Percentiles rank a stretch among this genome's conserved stretches.
Evolutionary conservation across 2,113 vertebrate species (phyloP).

Genomic region (Thalassarche chlororhynchos): DNA sequence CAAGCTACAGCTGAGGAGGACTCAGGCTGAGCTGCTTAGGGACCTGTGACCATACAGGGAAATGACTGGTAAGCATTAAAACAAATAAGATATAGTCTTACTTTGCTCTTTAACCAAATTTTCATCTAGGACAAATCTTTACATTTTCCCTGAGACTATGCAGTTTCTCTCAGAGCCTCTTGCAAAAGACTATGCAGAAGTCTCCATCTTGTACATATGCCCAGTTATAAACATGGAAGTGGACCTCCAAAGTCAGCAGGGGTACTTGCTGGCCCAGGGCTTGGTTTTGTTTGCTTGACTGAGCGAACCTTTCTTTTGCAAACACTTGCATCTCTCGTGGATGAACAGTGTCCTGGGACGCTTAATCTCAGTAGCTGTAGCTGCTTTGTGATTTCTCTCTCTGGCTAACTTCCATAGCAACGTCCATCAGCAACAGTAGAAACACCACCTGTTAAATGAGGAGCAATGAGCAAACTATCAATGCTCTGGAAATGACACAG

Average conservation of each 20-base stretch:
- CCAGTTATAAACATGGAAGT: not conserved
- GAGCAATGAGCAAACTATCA: not conserved
- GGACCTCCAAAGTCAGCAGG: not conserved
- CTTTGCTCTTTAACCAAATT: not conserved
- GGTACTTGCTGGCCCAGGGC: not conserved
- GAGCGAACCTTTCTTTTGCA: not conserved
- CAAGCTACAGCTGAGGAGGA: slow-evolving; percentile 3
- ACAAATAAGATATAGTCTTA: not conserved
- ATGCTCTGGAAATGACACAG: not conserved
- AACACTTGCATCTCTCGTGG: not conserved
- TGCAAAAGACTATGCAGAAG: not conserved
- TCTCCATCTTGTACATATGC: not conserved
- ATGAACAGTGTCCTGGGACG: not conserved
- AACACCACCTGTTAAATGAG: not conserved
- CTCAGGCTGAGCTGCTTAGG: not conserved
- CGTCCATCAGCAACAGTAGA: not conserved
- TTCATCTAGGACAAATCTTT: not conserved
- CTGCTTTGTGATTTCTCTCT: not conserved
- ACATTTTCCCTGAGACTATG: not conserved
- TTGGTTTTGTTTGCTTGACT: not conserved
- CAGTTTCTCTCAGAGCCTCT: not conserved
- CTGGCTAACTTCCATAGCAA: not conserved
- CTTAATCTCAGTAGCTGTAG: not conserved
- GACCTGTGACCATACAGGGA: not conserved
- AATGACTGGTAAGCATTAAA: not conserved